Base-by-base conservation (phyloP, 2,797 vertebrate genomes). In the Schizopygopsis pylzovi region DNA sequence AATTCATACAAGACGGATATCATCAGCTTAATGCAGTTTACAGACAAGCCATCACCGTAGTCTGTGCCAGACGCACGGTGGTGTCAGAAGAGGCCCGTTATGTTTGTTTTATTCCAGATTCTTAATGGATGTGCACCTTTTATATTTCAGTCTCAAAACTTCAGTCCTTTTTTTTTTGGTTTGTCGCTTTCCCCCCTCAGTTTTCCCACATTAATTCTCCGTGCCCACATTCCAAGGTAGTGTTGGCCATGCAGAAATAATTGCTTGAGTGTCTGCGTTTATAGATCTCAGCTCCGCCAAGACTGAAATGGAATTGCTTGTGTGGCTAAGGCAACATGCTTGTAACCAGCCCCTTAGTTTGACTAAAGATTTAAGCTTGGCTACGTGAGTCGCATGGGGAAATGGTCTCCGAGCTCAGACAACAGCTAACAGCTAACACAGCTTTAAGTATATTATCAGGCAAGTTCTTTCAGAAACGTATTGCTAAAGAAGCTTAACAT, bases 401-500 rank as follows among this genome's bases (percentile, higher is more conserved):
- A 93, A 85, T 82, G 75, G 92, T 93, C 93, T 94, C 95, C 94
- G 95, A 92, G 93, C 94, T 94, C 94, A 93, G 4, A 96, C 95
- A 96, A 96, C 96, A 97, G 84, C 97, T 99, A 98, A 98, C 96
- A 97, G 96, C 96, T 94, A 95, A 96, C 95, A 94, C 94, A 95
- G 94, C 97, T 97, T 96, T 97, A 97, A 99, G 97, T 98, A 96
- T 97, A 98, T 98, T 98, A 98, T 98, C 97, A 96, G 96, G 94
- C 95, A 95, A 94, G 96, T 97, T 98, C 97, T 97, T 99, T 98
- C 96, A 97, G 95, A 97, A 97, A 97, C 95, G 96, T 97, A 97
- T 97, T 98, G 97, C 97, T 96, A 97, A 97, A 98, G 97, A 98
- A 99, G 98, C 98, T 99, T 99, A 99, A 97, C 98, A 98, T 98